Evolutionary conservation across 2,888 invertebrate genomes (phyloP).

Genomic region (Hirtodrosophila histrioides): DNA sequence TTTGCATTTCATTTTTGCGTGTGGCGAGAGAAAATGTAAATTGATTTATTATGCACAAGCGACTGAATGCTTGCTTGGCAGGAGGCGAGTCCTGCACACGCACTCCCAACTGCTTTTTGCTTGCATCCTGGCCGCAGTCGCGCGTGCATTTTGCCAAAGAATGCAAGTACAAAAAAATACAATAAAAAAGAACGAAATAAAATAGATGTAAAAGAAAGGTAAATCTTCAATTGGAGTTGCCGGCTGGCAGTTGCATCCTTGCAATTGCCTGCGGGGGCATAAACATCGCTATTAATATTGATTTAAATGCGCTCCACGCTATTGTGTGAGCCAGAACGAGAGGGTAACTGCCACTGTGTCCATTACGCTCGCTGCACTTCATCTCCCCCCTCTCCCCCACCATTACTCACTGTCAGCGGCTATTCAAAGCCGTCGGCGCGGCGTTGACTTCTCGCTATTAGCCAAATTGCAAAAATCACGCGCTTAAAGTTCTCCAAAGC

Average conservation of each 20-base stretch:
- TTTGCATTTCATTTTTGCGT: conserved; percentile 74
- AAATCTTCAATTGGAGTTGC: conserved; percentile 54
- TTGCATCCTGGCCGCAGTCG: conserved; percentile 26
- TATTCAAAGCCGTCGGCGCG: conserved; percentile 56
- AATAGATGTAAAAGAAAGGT: conserved; percentile 43
- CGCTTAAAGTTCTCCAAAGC: conserved; percentile 56
- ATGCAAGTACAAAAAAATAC: conserved; percentile 17
- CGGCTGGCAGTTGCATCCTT: conserved; percentile 44
- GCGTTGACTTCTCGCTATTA: conserved; percentile 66
- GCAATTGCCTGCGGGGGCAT: conserved; percentile 46
- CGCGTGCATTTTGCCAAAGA: conserved; percentile 29
- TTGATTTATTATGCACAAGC: conserved; percentile 77
- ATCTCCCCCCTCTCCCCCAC: conserved; percentile 19
- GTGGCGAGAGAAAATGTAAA: conserved; percentile 72
- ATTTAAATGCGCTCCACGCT: conserved; percentile 55
- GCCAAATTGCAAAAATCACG: conserved; percentile 70
- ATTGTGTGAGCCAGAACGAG: conserved; percentile 1
- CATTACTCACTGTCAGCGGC: conserved; percentile 63
- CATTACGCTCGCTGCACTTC: conserved; percentile 25
- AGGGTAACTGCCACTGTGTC: conserved; percentile 12
- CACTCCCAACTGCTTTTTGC: conserved; percentile 8
- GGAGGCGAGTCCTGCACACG: conserved; percentile 29
- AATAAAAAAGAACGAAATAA: conserved; percentile 8
- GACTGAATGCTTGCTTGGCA: conserved; percentile 63
- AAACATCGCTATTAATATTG: conserved; percentile 72